Percentiles rank a stretch among this genome's conserved stretches.
Conservation (phyloP, 2,888 invertebrate species). For the Arrhopalites spinosus region DNA sequence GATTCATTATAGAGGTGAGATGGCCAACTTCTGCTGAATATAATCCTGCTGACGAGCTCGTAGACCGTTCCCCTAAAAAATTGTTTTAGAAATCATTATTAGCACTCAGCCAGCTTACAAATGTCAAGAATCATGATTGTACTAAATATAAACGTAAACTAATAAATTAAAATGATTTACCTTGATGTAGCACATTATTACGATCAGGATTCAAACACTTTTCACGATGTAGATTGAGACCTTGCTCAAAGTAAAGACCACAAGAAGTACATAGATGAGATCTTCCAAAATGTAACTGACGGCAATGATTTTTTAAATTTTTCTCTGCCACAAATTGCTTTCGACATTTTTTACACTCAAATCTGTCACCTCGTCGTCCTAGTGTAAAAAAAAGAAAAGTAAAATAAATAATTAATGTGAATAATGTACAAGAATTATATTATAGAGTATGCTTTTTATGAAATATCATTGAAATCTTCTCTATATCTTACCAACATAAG, state of each 20-base stretch:
- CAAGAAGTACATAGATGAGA: conserved; percentile 6
- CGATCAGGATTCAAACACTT: neutral
- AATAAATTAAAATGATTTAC: no score
- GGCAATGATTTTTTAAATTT: neutral
- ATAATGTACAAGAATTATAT: neutral
- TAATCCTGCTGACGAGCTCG: no score
- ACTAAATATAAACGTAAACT: no score
- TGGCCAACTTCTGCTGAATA: neutral
- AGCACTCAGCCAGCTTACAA: no score
- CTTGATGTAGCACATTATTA: no score
- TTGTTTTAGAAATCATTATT: no score
- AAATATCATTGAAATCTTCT: neutral
- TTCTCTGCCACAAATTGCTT: neutral
- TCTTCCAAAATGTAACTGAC: conserved; percentile 6
- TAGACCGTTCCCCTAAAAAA: no score
- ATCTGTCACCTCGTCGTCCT: neutral
- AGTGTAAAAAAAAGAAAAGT: neutral
- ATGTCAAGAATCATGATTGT: no score
- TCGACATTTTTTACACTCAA: conserved; percentile 14
- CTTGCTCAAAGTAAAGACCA: conserved; percentile 13
- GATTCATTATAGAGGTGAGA: neutral
- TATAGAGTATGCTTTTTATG: neutral
- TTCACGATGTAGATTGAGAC: neutral
- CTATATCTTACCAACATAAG: conserved; percentile 5
- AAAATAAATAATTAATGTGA: neutral